Base-by-base conservation (phyloP, 1,140 invertebrate genomes). In the Phymorhynchus buccinoides region DNA sequence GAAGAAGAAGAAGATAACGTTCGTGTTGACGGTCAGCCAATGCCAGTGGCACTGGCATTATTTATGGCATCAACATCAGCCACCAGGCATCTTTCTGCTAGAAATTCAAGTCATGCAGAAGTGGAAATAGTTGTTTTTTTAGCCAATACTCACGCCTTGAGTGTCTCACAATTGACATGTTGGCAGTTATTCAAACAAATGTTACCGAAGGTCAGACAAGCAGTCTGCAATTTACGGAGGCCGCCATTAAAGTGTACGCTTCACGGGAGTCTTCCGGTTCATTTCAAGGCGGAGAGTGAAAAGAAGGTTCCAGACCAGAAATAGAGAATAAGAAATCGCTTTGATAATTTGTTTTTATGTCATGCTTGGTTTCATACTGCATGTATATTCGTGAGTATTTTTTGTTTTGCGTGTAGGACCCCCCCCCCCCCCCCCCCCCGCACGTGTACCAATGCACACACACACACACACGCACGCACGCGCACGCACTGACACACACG, bases 191-290 rank as follows among this genome's bases (percentile, higher is more conserved):
- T 35, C n/a, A 9, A 35, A n/a, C 14, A 56, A 35, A 3, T 56
- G 79, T 35, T 32, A 18, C n/a, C n/a, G 30, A 56, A 56, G 44
- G 44, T 56, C 52, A 79, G 37, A 16, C 6, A 18, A 35, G 4
- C 44, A 42, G 0, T 16, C 42, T 18, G 1, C 32, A 48, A 52
- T 22, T 32, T 7, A 77, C 39, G 79, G 79, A 56, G 44, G 79
- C 79, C 30, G 79, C 79, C 79, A 80, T 80, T 56, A 56, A 56
- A 30, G 37, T 30, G 32, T 16, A 18, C 6, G 56, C 52, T 80
- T 56, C 18, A 12, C 6, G 48, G 44, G 32, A 80, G 79, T 22
- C 32, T 56, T 9, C 30, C 12, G 30, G 42, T 80, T 80, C 42
- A 30, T 1, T 16, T 52, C 48, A 52, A 52, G 48, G 48, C 0